Base-by-base conservation (phyloP, 2,888 invertebrate species). In the Eupeodes latifasciatus region DNA sequence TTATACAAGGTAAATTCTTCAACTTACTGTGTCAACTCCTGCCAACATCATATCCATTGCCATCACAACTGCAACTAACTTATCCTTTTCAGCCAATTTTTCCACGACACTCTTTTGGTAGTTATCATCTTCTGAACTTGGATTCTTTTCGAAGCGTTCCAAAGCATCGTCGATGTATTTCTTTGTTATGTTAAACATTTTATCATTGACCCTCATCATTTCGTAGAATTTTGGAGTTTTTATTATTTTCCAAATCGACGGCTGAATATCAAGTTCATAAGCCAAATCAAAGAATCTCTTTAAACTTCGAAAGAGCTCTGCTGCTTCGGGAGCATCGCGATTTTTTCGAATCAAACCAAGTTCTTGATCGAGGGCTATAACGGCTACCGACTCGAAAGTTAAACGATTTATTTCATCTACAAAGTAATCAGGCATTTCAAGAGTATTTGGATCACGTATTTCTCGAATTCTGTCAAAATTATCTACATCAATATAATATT, bases 21-120 rank as follows among this genome's bases (percentile, higher is more conserved):
- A 36, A n/a, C 92, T 94, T 92, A 96, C 95, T 83, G 95, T 95
- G 91, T 96, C 95, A 19, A 95, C 94, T 44, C 95, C 95, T 12
- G 95, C 95, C 40, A 94, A 92, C n/a, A 96, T 85, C 94, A 95
- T 94, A 90, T 96, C 95, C 86, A 94, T 91, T 1, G 95, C 94
- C 94, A 95, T 95, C 5, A 94, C 93, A 10, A 94, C 89, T 0
- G 95, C 95, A 5, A 94, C 91, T 78, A 94, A 92, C 66, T 94
- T 93, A 91, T 95, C 94, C 12, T 94, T 92, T 61, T 92, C 92
- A n/a, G 95, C 90, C 53, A 96, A 90, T 84, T 94, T 94, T 90
- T 95, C 94, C 81, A 95, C 92, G 72, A 95, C 93, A 89, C 95
- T 95, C 49, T 91, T 90, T 27, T 66, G 82, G 4, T 62, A 49